Conservation (phyloP, 2,888 invertebrate genomes). For the Athalia rosae region DNA sequence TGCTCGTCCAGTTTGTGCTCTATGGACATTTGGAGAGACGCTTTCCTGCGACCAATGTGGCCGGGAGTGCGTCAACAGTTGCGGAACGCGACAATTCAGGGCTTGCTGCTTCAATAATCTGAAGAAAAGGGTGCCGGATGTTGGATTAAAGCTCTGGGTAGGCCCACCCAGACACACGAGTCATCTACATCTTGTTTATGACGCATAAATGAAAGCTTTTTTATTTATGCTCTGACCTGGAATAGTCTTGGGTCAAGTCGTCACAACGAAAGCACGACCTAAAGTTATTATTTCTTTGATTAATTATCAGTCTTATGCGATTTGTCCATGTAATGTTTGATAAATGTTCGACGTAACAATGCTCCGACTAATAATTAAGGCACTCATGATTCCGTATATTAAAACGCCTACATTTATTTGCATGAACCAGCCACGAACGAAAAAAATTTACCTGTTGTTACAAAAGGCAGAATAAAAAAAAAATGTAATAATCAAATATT, state of each 20-base stretch:
- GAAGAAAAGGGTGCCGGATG: constrained; percentile 74
- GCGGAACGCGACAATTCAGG: constrained; percentile 82
- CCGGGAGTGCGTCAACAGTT: constrained; percentile 80
- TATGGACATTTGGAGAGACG: constrained; percentile 73
- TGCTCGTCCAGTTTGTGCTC: constrained; percentile 58
- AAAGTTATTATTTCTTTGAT: not conserved
- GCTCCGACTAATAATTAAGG: too few relatives aligned
- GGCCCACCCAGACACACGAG: constrained; percentile 53
- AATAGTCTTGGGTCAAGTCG: constrained; percentile 13
- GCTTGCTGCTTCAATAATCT: constrained; percentile 85
- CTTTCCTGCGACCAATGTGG: constrained; percentile 83
- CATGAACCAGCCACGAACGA: too few relatives aligned
- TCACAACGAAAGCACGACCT: constrained; percentile 17
- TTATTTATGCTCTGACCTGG: not conserved
- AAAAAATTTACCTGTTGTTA: too few relatives aligned
- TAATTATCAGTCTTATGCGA: too few relatives aligned
- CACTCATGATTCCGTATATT: too few relatives aligned
- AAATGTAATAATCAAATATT: too few relatives aligned
- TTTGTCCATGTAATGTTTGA: too few relatives aligned
- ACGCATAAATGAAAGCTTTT: constrained; percentile 50
- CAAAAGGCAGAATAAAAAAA: too few relatives aligned
- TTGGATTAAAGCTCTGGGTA: constrained; percentile 58
- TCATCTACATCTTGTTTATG: constrained; percentile 56
- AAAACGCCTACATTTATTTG: too few relatives aligned
- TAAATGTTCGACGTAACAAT: too few relatives aligned